These are phyloP conservation scores for Portevinia maculata DNA, from an alignment of 2,888 invertebrate genomes.

Conservation along the genomic window DNA sequence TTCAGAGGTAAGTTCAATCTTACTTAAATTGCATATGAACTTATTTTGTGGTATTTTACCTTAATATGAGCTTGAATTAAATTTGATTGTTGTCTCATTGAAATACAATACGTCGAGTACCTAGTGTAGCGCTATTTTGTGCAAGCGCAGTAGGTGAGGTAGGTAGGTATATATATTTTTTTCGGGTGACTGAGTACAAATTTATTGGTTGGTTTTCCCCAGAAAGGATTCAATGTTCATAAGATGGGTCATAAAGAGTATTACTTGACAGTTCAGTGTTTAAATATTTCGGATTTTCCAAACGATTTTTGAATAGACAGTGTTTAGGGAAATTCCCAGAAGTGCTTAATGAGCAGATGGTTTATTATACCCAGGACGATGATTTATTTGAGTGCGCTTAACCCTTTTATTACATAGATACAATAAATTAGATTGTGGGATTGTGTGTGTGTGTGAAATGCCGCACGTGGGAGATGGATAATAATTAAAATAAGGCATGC, in stretches of 20 bases:
- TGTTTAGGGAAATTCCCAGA: conserved; percentile 34
- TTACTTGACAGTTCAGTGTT: conserved; percentile 31
- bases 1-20: conserved; percentile 74
- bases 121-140: background rate
- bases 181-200: conserved; percentile 33
- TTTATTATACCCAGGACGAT: conserved; percentile 1
- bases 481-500: too few species aligned
- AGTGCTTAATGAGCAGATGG: conserved; percentile 30
- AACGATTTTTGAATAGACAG: conserved; percentile 46
- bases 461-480: background rate
- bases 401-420: conserved; percentile 21
- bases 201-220: conserved; percentile 69
- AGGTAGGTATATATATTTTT: too few species aligned
- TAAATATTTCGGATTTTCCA: conserved; percentile 34
- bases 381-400: conserved; percentile 14
- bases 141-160: background rate
- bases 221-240: conserved; percentile 36
- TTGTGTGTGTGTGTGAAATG: background rate
- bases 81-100: conserved; percentile 46
- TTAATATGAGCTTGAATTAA: conserved; percentile 16
- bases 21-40: conserved; percentile 7
- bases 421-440: background rate
- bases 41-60: conserved; percentile 8
- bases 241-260: conserved; percentile 24
- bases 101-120: conserved; percentile 21